Percentiles rank a stretch among this genome's conserved stretches.
Conservation (phyloP, 1,140 invertebrate genomes). For the Ganaspis sp. region DNA sequence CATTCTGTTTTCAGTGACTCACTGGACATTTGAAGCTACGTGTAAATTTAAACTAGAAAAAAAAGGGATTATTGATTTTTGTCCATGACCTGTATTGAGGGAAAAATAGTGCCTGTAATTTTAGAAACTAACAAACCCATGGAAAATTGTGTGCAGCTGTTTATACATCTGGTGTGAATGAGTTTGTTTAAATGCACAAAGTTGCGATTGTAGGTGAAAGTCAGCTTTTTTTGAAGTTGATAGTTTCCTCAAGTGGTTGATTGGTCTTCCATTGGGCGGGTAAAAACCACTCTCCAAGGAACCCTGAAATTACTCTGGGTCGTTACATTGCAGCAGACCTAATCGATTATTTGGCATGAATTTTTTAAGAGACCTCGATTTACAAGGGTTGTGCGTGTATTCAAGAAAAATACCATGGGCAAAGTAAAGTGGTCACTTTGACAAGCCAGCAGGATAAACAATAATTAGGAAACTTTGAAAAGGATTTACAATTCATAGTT, state of each 20-base stretch:
- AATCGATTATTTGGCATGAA: conserved; percentile 61
- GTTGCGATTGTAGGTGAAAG: background rate
- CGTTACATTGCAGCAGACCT: conserved; percentile 54
- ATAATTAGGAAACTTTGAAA: conserved; percentile 49
- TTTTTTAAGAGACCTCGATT: conserved; percentile 55
- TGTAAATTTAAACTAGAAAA: background rate
- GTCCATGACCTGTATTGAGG: background rate
- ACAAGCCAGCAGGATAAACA: conserved; percentile 54
- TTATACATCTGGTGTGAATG: background rate
- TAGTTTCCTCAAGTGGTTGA: background rate
- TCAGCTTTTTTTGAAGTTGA: background rate
- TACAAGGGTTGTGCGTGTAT: conserved; percentile 44
- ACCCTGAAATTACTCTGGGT: conserved; percentile 55
- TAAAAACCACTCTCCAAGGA: conserved; percentile 49
- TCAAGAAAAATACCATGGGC: conserved; percentile 50
- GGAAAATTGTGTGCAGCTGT: background rate
- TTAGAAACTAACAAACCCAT: background rate
- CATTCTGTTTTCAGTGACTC: background rate
- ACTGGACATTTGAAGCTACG: background rate
- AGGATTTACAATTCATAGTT: background rate
- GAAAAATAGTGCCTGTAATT: background rate
- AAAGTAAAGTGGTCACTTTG: conserved; percentile 55
- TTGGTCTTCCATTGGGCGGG: background rate
- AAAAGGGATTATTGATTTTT: background rate
- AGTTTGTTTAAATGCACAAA: background rate